Percentiles rank a stretch among this genome's conserved stretches.
Conservation (phyloP, 2,888 invertebrate species). For the Punctoribates punctum region DNA sequence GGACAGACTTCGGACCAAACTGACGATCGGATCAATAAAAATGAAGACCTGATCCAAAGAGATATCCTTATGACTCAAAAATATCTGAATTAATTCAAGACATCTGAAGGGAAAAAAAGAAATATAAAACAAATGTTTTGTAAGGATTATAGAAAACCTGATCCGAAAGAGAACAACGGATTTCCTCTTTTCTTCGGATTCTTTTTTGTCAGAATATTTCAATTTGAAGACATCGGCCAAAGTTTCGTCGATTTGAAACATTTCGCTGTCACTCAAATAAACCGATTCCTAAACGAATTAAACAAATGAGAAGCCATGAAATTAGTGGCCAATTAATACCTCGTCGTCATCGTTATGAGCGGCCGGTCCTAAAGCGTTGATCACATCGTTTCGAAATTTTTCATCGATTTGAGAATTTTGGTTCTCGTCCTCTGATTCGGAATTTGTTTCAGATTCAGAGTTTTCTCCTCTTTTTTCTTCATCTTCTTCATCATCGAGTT, state of each 20-base stretch:
- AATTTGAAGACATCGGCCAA: slow-evolving; percentile 45
- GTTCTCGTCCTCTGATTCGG: slow-evolving; percentile 31
- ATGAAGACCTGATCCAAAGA: slow-evolving; percentile 6
- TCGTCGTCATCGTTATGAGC: slow-evolving; percentile 44
- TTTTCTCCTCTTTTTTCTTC: slow-evolving; percentile 43
- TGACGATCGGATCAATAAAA: slow-evolving; percentile 1
- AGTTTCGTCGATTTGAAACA: slow-evolving; percentile 47
- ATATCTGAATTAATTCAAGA: slow-evolving; percentile 10
- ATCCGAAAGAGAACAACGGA: background rate
- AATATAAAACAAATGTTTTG: background rate
- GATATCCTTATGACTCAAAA: background rate
- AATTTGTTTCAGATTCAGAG: slow-evolving; percentile 28
- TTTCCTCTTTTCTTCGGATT: background rate
- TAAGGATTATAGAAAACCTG: background rate
- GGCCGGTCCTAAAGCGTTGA: slow-evolving; percentile 46
- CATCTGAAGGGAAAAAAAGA: background rate
- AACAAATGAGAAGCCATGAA: too few species aligned
- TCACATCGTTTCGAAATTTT: slow-evolving; percentile 44
- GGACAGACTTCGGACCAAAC: background rate
- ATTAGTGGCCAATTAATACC: background rate
- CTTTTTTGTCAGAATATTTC: slow-evolving; percentile 39
- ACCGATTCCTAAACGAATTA: slow-evolving; percentile 24
- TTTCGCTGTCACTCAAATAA: slow-evolving; percentile 46
- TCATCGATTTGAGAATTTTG: slow-evolving; percentile 42
- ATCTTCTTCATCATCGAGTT: slow-evolving; percentile 43